These are phyloP conservation scores for Paelopatides confundens DNA, from an alignment of 53 echinoderm and acorn worm genomes.

Conservation along the genomic window DNA sequence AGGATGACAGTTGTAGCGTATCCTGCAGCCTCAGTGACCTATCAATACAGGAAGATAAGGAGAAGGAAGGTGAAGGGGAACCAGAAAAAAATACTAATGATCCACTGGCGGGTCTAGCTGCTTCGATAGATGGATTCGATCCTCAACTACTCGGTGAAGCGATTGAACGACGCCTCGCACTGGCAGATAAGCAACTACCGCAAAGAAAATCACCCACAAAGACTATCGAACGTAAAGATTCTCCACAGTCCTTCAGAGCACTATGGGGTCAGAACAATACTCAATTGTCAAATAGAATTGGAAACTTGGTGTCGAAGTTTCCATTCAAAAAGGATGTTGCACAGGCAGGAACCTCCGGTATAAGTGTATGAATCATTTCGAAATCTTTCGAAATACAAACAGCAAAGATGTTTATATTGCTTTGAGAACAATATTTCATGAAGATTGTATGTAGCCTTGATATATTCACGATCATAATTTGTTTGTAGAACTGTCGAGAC, in stretches of 20 bases:
- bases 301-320: constrained; percentile 81
- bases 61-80: too few relatives aligned
- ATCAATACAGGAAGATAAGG: constrained; percentile 62
- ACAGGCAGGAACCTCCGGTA: constrained; percentile 32
- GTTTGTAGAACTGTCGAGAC: too few relatives aligned
- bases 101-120: constrained; percentile 10
- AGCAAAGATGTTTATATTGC: too few relatives aligned
- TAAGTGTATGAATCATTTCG: constrained; percentile 12
- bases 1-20: constrained; percentile 82
- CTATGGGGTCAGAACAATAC: constrained; percentile 82
- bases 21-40: constrained; percentile 40
- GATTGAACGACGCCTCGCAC: constrained; percentile 85
- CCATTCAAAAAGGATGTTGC: constrained; percentile 80
- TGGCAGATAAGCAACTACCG: constrained; percentile 53
- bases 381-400: too few relatives aligned
- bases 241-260: constrained; percentile 77
- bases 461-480: too few relatives aligned
- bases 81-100: not conserved
- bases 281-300: constrained; percentile 69
- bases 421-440: too few relatives aligned
- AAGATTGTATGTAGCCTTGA: too few relatives aligned
- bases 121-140: constrained; percentile 72
- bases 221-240: constrained; percentile 59
- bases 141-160: constrained; percentile 94
- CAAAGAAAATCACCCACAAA: constrained; percentile 66